Conservation (phyloP, 2,113 vertebrate genomes). For the Tachysurus fulvidraco region DNA sequence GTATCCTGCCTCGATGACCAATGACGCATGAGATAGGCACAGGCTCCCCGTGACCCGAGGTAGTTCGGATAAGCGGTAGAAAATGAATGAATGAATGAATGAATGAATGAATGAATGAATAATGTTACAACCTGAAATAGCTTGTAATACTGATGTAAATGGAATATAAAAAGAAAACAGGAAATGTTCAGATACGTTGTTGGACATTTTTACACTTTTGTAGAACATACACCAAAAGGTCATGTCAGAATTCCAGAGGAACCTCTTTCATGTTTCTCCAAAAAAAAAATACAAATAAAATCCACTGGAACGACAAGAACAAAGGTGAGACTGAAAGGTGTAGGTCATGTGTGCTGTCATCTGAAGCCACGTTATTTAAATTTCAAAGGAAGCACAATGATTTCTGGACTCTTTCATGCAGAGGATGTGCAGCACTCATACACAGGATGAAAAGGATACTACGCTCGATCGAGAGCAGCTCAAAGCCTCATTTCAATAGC, state of each 20-base stretch:
- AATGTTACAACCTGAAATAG: neutral
- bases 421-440: neutral
- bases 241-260: neutral
- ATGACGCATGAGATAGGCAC: too few relatives aligned
- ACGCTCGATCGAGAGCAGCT: neutral
- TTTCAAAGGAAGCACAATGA: conserved; percentile 16
- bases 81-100: too few relatives aligned
- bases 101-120: too few relatives aligned
- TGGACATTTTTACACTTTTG: neutral
- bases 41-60: too few relatives aligned
- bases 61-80: too few relatives aligned
- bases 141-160: neutral
- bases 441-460: conserved; percentile 4
- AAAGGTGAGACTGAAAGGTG: conserved; percentile 4
- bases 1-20: too few relatives aligned
- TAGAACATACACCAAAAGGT: neutral
- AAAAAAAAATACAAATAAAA: neutral
- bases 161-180: neutral
- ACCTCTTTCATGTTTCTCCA: neutral
- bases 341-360: conserved; percentile 3
- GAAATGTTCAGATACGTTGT: neutral
- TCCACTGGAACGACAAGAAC: neutral
- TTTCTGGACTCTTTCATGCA: conserved; percentile 22
- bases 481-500: conserved; percentile 2
- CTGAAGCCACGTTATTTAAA: conserved; percentile 14